Percentiles rank a stretch among this genome's conserved stretches.
Evolutionary conservation across 2,797 vertebrate species (phyloP).

Genomic region (Sebastiscus tertius): DNA sequence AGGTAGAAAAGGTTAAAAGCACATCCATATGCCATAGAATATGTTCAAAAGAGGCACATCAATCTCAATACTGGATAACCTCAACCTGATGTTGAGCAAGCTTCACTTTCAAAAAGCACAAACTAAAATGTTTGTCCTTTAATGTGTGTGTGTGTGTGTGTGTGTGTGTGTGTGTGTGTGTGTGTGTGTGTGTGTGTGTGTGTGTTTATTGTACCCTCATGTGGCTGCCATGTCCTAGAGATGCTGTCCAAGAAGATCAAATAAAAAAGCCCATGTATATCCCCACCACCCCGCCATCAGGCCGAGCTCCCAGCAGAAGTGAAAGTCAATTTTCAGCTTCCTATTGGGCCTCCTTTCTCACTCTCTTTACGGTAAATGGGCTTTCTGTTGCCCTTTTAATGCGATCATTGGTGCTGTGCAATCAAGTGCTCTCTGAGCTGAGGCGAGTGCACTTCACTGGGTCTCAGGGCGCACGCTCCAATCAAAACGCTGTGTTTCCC

Average conservation of each 20-base stretch:
- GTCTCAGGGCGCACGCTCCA: conserved; percentile 78
- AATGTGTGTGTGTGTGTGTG: neutral
- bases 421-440: conserved; percentile 84
- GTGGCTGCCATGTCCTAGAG: neutral
- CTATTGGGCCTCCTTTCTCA: conserved; percentile 60
- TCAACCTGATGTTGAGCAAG: conserved; percentile 1
- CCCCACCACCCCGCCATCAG: conserved; percentile 36
- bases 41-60: conserved; percentile 30
- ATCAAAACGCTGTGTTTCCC: conserved; percentile 79
- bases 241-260: conserved; percentile 24
- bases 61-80: conserved; percentile 29
- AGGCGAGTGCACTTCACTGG: conserved; percentile 81
- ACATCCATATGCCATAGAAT: conserved; percentile 40
- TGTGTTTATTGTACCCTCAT: neutral
- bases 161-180: neutral
- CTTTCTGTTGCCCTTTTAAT: conserved; percentile 82
- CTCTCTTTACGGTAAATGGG: conserved; percentile 75
- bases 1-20: conserved; percentile 54
- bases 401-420: conserved; percentile 82
- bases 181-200: neutral
- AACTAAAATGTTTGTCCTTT: conserved; percentile 2
- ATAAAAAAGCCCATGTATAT: conserved; percentile 51
- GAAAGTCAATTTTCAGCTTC: conserved; percentile 77
- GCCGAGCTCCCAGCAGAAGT: conserved; percentile 46
- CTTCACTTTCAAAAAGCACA: conserved; percentile 8